Conservation (phyloP, 2,113 vertebrate species). For the Scopus umbretta region DNA sequence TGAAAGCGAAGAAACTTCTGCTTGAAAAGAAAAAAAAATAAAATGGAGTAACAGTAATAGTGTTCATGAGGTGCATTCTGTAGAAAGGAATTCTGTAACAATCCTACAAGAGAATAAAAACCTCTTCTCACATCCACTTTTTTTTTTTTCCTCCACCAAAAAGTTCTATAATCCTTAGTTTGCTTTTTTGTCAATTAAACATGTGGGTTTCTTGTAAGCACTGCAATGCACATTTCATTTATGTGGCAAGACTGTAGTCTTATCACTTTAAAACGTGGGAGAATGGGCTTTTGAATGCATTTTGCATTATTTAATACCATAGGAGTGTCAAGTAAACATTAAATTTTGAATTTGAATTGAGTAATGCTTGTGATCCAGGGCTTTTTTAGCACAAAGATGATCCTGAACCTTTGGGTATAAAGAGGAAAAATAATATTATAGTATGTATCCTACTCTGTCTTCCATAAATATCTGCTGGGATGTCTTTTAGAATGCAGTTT, state of each 20-base stretch:
- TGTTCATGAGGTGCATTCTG: not conserved
- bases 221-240: not conserved
- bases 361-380: not conserved
- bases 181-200: not conserved
- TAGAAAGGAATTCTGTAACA: not conserved
- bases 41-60: not conserved
- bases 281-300: slow-evolving; percentile 28
- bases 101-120: not conserved
- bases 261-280: not conserved
- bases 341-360: not conserved
- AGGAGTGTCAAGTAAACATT: not conserved
- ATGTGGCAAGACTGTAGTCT: not conserved
- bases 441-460: not conserved
- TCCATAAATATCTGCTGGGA: not conserved
- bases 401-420: not conserved
- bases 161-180: not conserved
- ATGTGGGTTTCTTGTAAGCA: not conserved
- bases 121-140: not conserved
- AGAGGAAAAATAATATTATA: not conserved
- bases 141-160: not conserved
- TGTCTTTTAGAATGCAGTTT: not conserved
- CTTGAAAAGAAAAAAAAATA: not conserved
- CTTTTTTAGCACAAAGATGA: not conserved
- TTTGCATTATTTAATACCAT: not conserved
- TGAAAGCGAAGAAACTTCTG: not conserved